These are phyloP conservation scores for Phlogophora meticulosa DNA, from an alignment of 2,888 invertebrate species.

Conservation along the genomic window DNA sequence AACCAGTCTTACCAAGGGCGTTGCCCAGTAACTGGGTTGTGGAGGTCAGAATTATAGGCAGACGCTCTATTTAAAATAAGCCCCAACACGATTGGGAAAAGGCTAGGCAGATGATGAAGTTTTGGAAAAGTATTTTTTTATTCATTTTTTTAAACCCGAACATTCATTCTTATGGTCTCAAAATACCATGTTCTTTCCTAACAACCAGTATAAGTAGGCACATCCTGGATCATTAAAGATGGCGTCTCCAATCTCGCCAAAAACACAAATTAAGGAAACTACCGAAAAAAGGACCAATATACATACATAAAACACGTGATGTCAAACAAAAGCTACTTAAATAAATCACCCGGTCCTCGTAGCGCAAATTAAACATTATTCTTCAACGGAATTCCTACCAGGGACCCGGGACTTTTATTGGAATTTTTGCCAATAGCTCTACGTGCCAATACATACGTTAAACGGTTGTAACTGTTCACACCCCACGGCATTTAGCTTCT, in stretches of 20 bases:
- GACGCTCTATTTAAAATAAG: no score
- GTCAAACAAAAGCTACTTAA: slow-evolving; percentile 63
- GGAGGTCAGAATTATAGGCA: no score
- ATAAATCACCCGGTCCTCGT: slow-evolving; percentile 81
- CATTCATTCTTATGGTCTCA: no score
- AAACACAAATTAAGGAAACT: slow-evolving; percentile 40
- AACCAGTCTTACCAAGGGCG: no score
- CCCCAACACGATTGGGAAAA: no score
- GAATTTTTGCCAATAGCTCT: slow-evolving; percentile 89
- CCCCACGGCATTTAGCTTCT: slow-evolving; percentile 87
- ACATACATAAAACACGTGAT: slow-evolving; percentile 57
- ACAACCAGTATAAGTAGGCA: no score
- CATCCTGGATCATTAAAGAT: neutral
- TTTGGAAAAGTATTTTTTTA: no score
- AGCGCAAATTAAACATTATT: slow-evolving; percentile 90
- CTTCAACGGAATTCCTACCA: slow-evolving; percentile 81
- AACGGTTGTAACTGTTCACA: slow-evolving; percentile 80
- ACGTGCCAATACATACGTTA: slow-evolving; percentile 90
- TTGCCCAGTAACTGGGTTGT: no score
- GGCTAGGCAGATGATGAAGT: no score
- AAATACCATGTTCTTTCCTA: no score
- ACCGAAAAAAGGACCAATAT: slow-evolving; percentile 29
- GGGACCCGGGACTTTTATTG: slow-evolving; percentile 86
- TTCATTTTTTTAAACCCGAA: no score
- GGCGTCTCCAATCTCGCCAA: neutral